Evolutionary conservation across 2,797 vertebrate genomes (phyloP).

Genomic region (Bradypodion pumilum): DNA sequence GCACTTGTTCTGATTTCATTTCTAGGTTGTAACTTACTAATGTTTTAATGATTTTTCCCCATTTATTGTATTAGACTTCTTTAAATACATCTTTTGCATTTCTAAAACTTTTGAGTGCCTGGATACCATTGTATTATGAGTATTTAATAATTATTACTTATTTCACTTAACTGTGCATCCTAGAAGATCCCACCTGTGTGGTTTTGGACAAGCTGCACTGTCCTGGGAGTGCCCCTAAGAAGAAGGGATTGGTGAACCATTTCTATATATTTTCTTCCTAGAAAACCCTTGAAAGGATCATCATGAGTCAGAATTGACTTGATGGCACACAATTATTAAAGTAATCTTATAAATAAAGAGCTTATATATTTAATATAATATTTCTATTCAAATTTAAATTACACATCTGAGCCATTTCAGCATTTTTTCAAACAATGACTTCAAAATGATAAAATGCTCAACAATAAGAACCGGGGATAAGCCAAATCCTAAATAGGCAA

Average conservation of each 20-base stretch:
- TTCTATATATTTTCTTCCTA: too few relatives aligned
- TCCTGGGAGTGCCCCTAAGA: too few relatives aligned
- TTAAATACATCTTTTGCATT: not conserved
- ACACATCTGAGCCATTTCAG: constrained; percentile 1
- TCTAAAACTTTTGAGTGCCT: constrained; percentile 20
- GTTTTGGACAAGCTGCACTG: too few relatives aligned
- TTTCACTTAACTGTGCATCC: too few relatives aligned
- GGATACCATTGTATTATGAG: too few relatives aligned
- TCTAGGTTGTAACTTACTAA: too few relatives aligned
- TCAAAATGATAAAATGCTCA: constrained; percentile 15
- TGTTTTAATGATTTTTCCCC: too few relatives aligned
- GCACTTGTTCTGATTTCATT: too few relatives aligned
- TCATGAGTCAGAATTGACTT: too few relatives aligned
- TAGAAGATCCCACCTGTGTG: too few relatives aligned
- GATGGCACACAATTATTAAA: not conserved
- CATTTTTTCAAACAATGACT: not conserved
- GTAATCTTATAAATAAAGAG: constrained; percentile 1
- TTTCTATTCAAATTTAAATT: constrained; percentile 32
- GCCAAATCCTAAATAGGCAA: not conserved
- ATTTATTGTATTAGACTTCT: not conserved
- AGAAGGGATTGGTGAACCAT: too few relatives aligned
- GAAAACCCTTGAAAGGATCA: too few relatives aligned
- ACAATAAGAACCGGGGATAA: not conserved
- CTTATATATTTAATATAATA: constrained; percentile 5
- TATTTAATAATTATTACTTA: not conserved